Evolutionary conservation across 2,888 invertebrate species (phyloP).

Genomic region (Amphimallon solstitiale): DNA sequence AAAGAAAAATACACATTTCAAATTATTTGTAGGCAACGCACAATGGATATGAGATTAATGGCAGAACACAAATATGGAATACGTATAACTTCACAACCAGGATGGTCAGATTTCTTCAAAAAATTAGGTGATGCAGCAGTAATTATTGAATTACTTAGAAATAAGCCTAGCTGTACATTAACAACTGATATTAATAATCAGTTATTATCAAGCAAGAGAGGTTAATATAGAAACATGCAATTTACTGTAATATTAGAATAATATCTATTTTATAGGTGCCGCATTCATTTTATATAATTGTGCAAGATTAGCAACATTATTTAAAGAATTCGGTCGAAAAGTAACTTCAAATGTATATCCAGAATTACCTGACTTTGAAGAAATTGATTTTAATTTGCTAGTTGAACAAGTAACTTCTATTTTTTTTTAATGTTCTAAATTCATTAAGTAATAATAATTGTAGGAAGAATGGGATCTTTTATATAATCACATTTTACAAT

Average conservation of each 20-base stretch:
- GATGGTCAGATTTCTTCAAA: conserved; percentile 68
- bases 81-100: conserved; percentile 63
- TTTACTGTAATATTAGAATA: background rate
- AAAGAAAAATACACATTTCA: background rate
- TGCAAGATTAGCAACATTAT: conserved; percentile 75
- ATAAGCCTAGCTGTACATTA: conserved; percentile 71
- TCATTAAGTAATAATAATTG: no score
- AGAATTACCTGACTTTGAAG: conserved; percentile 67
- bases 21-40: conserved; percentile 66
- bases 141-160: conserved; percentile 75
- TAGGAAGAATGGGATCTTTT: conserved; percentile 84
- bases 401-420: conserved; percentile 70
- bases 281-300: conserved; percentile 83
- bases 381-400: conserved; percentile 72
- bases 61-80: conserved; percentile 76
- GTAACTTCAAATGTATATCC: conserved; percentile 69
- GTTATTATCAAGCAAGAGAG: conserved; percentile 66
- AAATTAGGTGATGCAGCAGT: conserved; percentile 74
- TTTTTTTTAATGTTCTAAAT: conserved; percentile 49
- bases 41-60: conserved; percentile 72
- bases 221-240: conserved; percentile 52
- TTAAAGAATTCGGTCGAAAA: conserved; percentile 71
- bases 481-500: conserved; percentile 73
- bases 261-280: conserved; percentile 66
- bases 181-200: conserved; percentile 66